Evolutionary conservation across 2,113 vertebrate species (phyloP), one percentile per base, ranked within the genome.

Genomic region (Cranoglanis bouderius): DNA sequence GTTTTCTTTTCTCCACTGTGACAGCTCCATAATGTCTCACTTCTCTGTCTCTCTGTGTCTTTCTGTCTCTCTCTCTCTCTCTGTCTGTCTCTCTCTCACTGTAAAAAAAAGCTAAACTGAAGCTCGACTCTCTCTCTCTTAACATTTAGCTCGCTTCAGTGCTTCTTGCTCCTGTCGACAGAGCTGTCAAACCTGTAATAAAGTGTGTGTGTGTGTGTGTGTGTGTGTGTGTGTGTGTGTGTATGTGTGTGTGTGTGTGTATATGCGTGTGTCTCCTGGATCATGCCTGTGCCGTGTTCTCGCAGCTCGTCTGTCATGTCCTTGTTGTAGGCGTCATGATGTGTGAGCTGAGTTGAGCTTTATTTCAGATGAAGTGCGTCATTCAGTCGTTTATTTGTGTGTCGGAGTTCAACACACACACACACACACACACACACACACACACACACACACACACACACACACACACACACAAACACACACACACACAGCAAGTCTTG

Each of bases 271-370:
- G 43, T n/a, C 84, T 90, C 77, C 55, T 65, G 87, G 57, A 82
- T 90, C 89, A 85, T 89, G 70, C 46, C n/a, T 12, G 67, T 78
- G 57, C 61, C 59, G 24, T 87, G 87, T 84, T 89, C 61, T 78
- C 46, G 43, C 46, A 67, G 59, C 74, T 87, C 87, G 65, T 87
- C 72, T 89, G 90, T 90, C 90, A 90, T 90, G 90, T 90, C 57
- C 84, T 88, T 72, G 59, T 84, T 82, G 70, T 84, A 35, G 80
- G 46, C 82, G 53, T 84, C 87, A 84, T 24, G 40, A 49, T 86
- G 24, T 83, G 84, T 86, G 82, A 83, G 55, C 84, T 78, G 83
- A 72, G 89, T 77, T 43, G 24, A 77, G 77, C 53, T 61, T 88
- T 24, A 88, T 90, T 88, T 85, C 85, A 35, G 43, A 63, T 82